A percentile compares a stretch with the other conserved stretches of the same genome.
phyloP scores from a whole-genome alignment of 2,797 vertebrate genomes.

The Acrossocheilus wenchowensis region DNA sequence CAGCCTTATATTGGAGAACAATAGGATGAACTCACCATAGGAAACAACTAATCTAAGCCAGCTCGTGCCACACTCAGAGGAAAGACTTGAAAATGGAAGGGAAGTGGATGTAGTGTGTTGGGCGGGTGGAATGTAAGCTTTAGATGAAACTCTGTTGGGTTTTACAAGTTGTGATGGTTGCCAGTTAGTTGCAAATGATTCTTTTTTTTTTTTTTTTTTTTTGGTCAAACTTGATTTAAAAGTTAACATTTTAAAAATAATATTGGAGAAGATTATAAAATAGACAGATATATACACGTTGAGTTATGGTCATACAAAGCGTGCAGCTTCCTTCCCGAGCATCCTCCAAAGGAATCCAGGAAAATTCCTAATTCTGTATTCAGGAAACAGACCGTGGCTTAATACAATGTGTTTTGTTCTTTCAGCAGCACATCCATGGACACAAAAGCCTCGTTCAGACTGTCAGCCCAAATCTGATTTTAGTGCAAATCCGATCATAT shows the following conservation, averaged over 20 bases:
- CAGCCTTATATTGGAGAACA: constrained; percentile 39
- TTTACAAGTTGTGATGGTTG: not conserved
- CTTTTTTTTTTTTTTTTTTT: not conserved
- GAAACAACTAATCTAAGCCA: constrained; percentile 52
- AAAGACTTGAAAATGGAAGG: constrained; percentile 77
- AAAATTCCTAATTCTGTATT: not conserved
- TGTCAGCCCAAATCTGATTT: too few relatives aligned
- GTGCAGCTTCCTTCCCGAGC: not conserved
- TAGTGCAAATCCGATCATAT: too few relatives aligned
- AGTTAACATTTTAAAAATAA: not conserved
- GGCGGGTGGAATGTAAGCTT: not conserved
- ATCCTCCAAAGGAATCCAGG: not conserved
- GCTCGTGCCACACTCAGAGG: constrained; percentile 74
- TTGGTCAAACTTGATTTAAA: not conserved
- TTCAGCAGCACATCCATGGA: not conserved
- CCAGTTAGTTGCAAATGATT: not conserved
- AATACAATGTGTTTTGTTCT: constrained; percentile 22
- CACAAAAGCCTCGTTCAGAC: not conserved
- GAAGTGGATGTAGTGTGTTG: constrained; percentile 64
- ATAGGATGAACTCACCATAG: constrained; percentile 53
- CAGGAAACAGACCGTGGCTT: constrained; percentile 10
- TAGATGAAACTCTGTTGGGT: not conserved
- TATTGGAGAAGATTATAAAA: not conserved
- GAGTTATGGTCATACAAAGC: not conserved
- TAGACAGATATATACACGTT: not conserved